phyloP scores from a whole-genome alignment of 2,113 vertebrate genomes.

The Synchiropus splendidus region DNA sequence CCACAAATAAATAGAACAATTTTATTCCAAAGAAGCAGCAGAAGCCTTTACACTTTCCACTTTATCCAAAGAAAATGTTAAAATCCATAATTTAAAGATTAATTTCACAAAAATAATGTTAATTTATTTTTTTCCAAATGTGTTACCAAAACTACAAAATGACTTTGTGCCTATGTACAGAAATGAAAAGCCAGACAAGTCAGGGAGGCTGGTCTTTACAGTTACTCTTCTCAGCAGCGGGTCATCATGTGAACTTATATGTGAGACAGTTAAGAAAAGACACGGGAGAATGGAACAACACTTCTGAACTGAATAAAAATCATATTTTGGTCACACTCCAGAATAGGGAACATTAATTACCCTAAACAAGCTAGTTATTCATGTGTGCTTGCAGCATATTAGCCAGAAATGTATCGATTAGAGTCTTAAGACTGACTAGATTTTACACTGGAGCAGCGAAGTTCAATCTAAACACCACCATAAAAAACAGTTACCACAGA shows the following conservation, averaged over 20 bases:
- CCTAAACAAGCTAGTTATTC: too few relatives aligned
- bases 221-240: background rate
- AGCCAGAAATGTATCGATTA: too few relatives aligned
- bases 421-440: too few relatives aligned
- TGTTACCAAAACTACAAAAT: slow-evolving; percentile 60
- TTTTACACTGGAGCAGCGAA: too few relatives aligned
- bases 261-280: slow-evolving; percentile 75
- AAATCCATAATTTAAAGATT: slow-evolving; percentile 61
- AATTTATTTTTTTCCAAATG: slow-evolving; percentile 43
- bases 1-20: slow-evolving; percentile 32
- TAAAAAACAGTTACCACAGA: too few relatives aligned
- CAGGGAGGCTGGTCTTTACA: slow-evolving; percentile 24
- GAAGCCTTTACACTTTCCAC: slow-evolving; percentile 42
- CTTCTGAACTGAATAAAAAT: too few relatives aligned
- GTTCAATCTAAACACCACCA: too few relatives aligned
- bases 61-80: slow-evolving; percentile 38
- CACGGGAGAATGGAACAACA: background rate
- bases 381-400: too few relatives aligned
- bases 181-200: slow-evolving; percentile 47
- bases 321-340: too few relatives aligned
- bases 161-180: slow-evolving; percentile 33
- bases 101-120: slow-evolving; percentile 66
- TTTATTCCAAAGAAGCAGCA: slow-evolving; percentile 59
- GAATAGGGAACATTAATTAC: too few relatives aligned
- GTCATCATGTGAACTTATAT: slow-evolving; percentile 90